Conservation (phyloP, 2,113 vertebrate species). For the Peromyscus californicus region DNA sequence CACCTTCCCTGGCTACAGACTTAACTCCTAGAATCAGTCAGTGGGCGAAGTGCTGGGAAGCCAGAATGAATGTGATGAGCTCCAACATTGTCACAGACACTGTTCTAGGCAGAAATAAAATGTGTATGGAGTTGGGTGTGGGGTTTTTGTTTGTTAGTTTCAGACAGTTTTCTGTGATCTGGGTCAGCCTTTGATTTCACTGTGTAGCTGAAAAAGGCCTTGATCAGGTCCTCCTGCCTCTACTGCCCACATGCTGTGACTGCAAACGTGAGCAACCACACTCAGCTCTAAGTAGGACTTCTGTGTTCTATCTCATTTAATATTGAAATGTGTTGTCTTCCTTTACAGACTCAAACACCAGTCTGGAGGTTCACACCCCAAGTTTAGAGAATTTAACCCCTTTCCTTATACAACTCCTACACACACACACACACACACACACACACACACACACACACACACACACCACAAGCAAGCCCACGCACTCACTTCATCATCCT, state of each 20-base stretch:
- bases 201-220: not conserved
- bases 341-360: not conserved
- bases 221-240: not conserved
- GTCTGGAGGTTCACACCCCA: not conserved
- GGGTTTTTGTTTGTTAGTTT: not conserved
- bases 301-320: not conserved
- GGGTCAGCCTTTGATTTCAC: not conserved
- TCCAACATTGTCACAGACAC: not conserved
- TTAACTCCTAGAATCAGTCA: too few relatives aligned
- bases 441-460: not conserved
- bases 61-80: not conserved
- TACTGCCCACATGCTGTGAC: not conserved
- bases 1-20: not conserved
- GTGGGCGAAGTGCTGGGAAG: too few relatives aligned
- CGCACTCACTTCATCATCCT: not conserved
- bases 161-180: not conserved
- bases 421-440: too few relatives aligned
- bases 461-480: not conserved
- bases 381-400: not conserved
- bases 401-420: not conserved
- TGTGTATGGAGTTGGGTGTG: too few relatives aligned
- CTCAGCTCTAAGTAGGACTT: not conserved
- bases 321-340: not conserved
- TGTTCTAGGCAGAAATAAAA: too few relatives aligned
- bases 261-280: accelerated